Evolutionary conservation across 2,888 invertebrate species (phyloP), one percentile per base, ranked within the genome.

Genomic region (Brachypalpus laphriformis): DNA sequence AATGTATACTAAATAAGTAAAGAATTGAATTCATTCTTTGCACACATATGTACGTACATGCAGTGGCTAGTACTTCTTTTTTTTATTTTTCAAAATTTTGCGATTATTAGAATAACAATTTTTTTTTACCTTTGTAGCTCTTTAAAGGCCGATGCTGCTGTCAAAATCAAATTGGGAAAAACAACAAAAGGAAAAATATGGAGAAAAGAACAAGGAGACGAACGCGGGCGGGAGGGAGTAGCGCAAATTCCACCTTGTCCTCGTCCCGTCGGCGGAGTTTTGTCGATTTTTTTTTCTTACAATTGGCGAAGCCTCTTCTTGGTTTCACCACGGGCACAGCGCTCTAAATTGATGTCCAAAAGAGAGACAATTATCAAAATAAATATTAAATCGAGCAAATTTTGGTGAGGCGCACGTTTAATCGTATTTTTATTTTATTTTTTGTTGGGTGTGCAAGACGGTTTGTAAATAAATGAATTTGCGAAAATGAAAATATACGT

Each of bases 351-450:
- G n/a, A 51, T 68, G 68, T 68, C 68, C 59, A 22, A 77, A 63
- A 54, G 28, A 76, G 49, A 66, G 47, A 45, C 59, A 71, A 71
- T 71, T 80, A 80, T 80, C 57, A 65, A 61, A 78, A 78, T 78
- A 78, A 28, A 72, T 54, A 45, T 56, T 40, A 34, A 25, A 56
- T 37, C 25, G 56, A 63, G 14, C 54, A 25, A 28, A 25, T 25
- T 57, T 75, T 45, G 37, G 45, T 49, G 51, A 45, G 9, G 34
- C 11, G 18, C 47, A 72, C 66, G 49, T 47, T 76, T 42, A 63
- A 68, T 82, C 31, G 49, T 57, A 45, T 61, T 25, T 25, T 25
- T 25, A 2, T 25, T 25, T 25, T 25, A 25, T 25, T n/a, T n/a
- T n/a, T n/a, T n/a, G n/a, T n/a, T n/a, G n/a, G n/a, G n/a, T n/a